phyloP scores from a whole-genome alignment of 2,797 vertebrate genomes.

The Odontamblyopus rebecca region DNA sequence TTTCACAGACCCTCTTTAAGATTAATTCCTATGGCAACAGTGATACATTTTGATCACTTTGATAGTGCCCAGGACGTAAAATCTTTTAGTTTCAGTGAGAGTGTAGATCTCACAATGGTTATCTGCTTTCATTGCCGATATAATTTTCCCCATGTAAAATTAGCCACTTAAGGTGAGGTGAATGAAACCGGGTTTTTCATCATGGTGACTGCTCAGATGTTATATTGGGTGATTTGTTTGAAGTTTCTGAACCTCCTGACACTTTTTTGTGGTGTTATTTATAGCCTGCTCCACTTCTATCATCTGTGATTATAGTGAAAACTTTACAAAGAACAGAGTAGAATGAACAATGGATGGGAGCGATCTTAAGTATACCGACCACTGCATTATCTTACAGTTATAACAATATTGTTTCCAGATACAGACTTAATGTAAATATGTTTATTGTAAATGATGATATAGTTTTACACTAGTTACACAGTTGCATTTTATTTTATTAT shows the following conservation, averaged over 20 bases:
- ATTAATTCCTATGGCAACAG: too few species aligned
- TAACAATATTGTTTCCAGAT: too few species aligned
- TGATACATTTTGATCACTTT: too few species aligned
- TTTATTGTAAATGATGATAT: too few species aligned
- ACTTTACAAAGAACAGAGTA: background rate
- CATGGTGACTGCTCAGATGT: background rate
- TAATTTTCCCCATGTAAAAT: background rate
- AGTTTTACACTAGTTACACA: too few species aligned
- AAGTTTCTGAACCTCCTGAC: conserved; percentile 4
- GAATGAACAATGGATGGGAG: background rate
- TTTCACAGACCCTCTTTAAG: too few species aligned
- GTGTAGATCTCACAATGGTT: too few species aligned
- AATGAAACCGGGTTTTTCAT: background rate
- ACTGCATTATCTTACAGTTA: too few species aligned
- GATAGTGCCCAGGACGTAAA: too few species aligned
- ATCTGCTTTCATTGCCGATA: background rate
- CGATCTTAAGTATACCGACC: background rate
- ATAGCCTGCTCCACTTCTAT: conserved; percentile 4
- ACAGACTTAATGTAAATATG: too few species aligned
- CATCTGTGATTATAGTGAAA: background rate
- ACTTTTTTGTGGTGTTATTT: conserved; percentile 9
- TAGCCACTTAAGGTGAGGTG: background rate
- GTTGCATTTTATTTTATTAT: too few species aligned
- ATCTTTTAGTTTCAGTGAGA: too few species aligned
- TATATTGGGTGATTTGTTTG: conserved; percentile 3